A percentile compares a stretch with the other conserved stretches of the same genome.
These are phyloP conservation scores for Bambusicola thoracicus DNA, from an alignment of 2,113 vertebrate genomes.

Conservation along the genomic window DNA sequence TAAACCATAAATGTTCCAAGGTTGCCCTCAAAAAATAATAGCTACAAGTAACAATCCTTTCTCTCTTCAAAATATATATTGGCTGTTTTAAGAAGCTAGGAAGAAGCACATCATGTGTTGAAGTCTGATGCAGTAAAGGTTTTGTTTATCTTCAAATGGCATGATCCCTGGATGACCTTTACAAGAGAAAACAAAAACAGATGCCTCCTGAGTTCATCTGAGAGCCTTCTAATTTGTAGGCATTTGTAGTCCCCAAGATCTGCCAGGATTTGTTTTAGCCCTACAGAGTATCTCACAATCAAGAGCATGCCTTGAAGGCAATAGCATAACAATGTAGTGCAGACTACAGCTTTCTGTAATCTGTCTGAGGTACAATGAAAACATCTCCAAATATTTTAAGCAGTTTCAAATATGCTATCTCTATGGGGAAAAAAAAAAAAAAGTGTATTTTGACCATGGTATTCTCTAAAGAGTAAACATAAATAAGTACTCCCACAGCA, in stretches of 20 bases:
- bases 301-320: not conserved
- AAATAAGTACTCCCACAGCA: not conserved
- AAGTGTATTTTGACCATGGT: not conserved
- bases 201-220: not conserved
- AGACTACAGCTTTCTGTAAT: not conserved
- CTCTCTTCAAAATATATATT: not conserved
- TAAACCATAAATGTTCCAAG: not conserved
- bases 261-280: not conserved
- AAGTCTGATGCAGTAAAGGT: not conserved
- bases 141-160: not conserved
- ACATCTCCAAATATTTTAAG: not conserved
- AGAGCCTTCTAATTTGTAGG: not conserved
- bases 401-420: not conserved
- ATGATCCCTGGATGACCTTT: not conserved
- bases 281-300: not conserved
- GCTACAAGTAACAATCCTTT: not conserved
- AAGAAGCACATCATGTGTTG: not conserved
- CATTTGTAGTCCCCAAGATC: not conserved
- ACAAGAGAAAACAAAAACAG: not conserved
- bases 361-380: not conserved
- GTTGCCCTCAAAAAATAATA: not conserved
- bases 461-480: not conserved
- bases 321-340: not conserved
- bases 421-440: not conserved
- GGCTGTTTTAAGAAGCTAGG: not conserved